A percentile compares a stretch with the other conserved stretches of the same genome.
Conservation (phyloP, 2,797 vertebrate genomes). For the Acomys russatus region DNA sequence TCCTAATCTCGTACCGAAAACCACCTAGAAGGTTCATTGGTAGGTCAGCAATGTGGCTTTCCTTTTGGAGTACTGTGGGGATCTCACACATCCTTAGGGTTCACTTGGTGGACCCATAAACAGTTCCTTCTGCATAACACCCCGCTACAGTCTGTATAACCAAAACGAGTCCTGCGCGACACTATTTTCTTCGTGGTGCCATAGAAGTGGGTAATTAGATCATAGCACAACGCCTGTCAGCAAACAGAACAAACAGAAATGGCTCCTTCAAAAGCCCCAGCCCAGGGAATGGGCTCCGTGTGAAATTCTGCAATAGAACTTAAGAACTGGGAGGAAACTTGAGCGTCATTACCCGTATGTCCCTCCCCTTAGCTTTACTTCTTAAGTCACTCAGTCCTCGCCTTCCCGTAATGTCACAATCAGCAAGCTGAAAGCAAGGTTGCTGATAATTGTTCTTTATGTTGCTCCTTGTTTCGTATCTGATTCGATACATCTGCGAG, state of each 20-base stretch:
- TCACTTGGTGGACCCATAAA: conserved; percentile 51
- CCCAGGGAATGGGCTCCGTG: not conserved
- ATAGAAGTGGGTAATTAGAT: conserved; percentile 88
- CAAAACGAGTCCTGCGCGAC: conserved; percentile 45
- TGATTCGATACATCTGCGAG: conserved; percentile 95
- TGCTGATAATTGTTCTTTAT: conserved; percentile 94
- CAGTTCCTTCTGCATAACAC: conserved; percentile 31
- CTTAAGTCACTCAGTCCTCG: conserved; percentile 90
- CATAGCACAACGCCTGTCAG: conserved; percentile 82
- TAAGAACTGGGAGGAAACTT: conserved; percentile 68
- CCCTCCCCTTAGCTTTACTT: conserved; percentile 38
- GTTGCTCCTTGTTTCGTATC: conserved; percentile 93
- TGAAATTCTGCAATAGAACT: conserved; percentile 57
- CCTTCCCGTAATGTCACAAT: conserved; percentile 93
- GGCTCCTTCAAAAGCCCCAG: conserved; percentile 71
- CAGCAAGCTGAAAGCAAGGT: conserved; percentile 92
- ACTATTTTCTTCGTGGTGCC: conserved; percentile 79
- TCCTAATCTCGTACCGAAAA: conserved; percentile 39
- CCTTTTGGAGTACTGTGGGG: conserved; percentile 57
- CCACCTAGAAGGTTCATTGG: conserved; percentile 32
- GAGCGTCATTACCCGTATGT: conserved; percentile 13
- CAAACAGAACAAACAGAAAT: conserved; percentile 82
- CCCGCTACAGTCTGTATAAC: not conserved
- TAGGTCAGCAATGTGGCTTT: conserved; percentile 14
- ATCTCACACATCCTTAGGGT: conserved; percentile 17